Evolutionary conservation across 2,113 vertebrate genomes (phyloP).

Genomic region (Lipophrys pholis): DNA sequence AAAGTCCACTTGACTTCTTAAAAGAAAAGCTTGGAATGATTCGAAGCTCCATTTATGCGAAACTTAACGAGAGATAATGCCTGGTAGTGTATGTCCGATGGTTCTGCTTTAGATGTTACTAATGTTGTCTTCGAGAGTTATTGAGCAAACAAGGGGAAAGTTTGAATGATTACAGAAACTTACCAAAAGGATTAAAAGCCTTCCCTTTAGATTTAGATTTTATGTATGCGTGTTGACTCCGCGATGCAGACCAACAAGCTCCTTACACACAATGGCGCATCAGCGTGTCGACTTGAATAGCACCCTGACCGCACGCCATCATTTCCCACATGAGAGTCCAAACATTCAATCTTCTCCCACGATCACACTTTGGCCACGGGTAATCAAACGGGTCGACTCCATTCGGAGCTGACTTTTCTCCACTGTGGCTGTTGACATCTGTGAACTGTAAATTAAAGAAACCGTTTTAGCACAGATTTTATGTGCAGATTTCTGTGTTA

Average conservation of each 20-base stretch:
- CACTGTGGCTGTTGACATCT: conserved; percentile 6
- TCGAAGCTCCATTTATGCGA: neutral
- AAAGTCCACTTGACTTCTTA: neutral
- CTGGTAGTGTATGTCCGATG: neutral
- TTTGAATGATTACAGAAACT: neutral
- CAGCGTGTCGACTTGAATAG: neutral
- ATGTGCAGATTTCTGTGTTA: conserved; percentile 37
- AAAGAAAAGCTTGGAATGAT: neutral
- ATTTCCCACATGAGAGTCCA: neutral
- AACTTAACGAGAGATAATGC: neutral
- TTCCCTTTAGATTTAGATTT: neutral
- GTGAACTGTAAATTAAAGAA: conserved; percentile 1
- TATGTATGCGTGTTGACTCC: neutral
- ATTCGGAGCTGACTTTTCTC: neutral
- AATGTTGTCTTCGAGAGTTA: conserved; percentile 4
- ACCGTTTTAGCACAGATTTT: neutral
- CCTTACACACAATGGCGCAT: neutral
- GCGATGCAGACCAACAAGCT: neutral
- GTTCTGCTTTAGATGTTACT: neutral
- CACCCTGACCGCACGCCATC: neutral
- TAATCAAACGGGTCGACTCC: neutral
- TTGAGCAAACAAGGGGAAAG: neutral
- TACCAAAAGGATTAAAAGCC: no score
- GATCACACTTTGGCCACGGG: neutral
- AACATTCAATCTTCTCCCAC: neutral